Evolutionary conservation across 2,888 invertebrate species (phyloP), one percentile per base, ranked within the genome.

Genomic region (Andrena bicolor): DNA sequence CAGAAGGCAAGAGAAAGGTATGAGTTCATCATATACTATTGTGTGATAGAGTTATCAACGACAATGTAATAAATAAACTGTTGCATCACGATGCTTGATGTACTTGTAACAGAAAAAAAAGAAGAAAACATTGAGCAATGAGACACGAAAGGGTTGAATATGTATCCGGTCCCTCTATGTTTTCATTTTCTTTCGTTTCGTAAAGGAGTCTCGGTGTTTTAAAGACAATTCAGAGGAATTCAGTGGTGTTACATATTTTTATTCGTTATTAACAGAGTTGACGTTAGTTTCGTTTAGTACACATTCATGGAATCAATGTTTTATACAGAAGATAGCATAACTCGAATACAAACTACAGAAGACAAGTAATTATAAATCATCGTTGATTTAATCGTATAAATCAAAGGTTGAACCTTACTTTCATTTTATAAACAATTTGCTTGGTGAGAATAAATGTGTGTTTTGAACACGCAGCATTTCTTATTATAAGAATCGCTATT

Each of bases 11-110:
- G 75, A 72, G 75, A 58, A 75, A 78, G 64, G 56, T 86, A 88
- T 81, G 80, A 82, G 84, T 76, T 80, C 86, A 84, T 73, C 81
- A 86, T 88, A 80, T 88, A 90, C 85, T 91, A 91, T 90, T 90
- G 89, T 92, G 91, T 91, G 91, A 90, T 89, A 90, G 89, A 89
- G 83, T 85, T 91, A 90, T 90, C 87, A 84, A 90, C 90, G 88
- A 91, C 89, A 89, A 89, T 86, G 89, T 91, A 91, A 91, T 90
- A 90, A 91, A 91, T 89, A 89, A 91, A 90, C 86, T 90, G 89
- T 91, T 91, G 87, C 87, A 88, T 89, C 86, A 76, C 61, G 86
- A 81, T 88, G 84, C 76, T 74, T 23, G 64, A 81, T 69, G 49
- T 88, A 70, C 64, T 87, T 63, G 68, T 53, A 56, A 79, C 65